Conservation (phyloP, 1,140 invertebrate genomes). For the Drosophila willistoni region DNA sequence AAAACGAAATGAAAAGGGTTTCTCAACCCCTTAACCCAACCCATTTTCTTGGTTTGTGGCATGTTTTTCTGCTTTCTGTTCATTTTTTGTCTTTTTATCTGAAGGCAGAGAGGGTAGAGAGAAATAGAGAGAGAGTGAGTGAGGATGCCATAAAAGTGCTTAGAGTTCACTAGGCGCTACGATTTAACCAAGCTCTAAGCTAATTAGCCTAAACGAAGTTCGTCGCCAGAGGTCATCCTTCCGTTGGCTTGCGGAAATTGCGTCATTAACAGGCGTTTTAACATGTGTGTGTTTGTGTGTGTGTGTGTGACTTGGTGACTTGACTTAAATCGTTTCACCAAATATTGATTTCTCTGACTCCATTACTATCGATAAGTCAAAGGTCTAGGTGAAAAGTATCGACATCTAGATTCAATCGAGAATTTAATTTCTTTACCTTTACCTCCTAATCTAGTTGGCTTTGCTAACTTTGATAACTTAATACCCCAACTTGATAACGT, state of each 20-base stretch:
- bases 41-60: slow-evolving; percentile 22
- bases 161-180: slow-evolving; percentile 26
- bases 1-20: slow-evolving; percentile 30
- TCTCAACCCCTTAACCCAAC: background rate
- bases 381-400: too few species aligned
- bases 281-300: slow-evolving; percentile 14
- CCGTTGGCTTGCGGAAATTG: slow-evolving; percentile 44
- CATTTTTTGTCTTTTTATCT: background rate
- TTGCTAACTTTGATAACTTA: too few species aligned
- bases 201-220: slow-evolving; percentile 46
- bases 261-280: slow-evolving; percentile 59
- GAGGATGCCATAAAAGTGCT: slow-evolving; percentile 51
- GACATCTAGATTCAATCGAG: too few species aligned
- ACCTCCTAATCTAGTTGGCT: background rate
- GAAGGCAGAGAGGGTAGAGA: too few species aligned
- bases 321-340: too few species aligned
- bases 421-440: too few species aligned
- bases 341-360: too few species aligned
- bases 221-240: slow-evolving; percentile 43
- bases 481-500: too few species aligned
- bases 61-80: slow-evolving; percentile 16
- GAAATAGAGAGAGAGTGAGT: background rate
- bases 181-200: slow-evolving; percentile 53
- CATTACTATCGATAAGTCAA: too few species aligned
- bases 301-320: background rate